Conservation (phyloP, 2,888 invertebrate genomes). For the Diarsia mendica region DNA sequence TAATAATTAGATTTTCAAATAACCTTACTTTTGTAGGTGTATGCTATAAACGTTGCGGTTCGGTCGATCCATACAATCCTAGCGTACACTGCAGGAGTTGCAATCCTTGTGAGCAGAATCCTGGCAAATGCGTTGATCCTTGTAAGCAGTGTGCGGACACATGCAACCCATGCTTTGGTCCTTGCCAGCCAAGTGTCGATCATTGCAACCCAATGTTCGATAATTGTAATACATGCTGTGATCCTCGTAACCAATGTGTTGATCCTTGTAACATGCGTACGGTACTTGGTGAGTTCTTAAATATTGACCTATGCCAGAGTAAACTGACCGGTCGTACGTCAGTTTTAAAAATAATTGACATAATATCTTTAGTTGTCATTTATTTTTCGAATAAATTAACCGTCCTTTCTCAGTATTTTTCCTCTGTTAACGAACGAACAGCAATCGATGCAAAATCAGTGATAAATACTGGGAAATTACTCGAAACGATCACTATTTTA, state of each 20-base stretch:
- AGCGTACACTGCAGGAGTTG: conserved; percentile 1
- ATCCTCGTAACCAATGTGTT: conserved; percentile 19
- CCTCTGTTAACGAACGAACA: neutral
- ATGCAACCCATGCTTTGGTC: conserved; percentile 15
- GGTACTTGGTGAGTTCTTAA: conserved; percentile 84
- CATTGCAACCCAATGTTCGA: conserved; percentile 14
- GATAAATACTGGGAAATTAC: neutral
- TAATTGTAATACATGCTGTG: conserved; percentile 17
- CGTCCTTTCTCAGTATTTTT: neutral
- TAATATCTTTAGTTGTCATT: neutral
- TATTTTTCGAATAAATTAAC: neutral
- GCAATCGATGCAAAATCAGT: neutral
- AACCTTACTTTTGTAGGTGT: conserved; percentile 75
- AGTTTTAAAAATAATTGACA: neutral
- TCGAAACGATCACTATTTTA: neutral
- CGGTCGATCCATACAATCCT: conserved; percentile 38
- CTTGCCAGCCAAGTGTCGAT: conserved; percentile 5
- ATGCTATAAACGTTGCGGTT: conserved; percentile 69
- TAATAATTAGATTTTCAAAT: neutral
- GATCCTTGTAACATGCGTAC: conserved; percentile 57
- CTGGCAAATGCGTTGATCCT: conserved; percentile 30
- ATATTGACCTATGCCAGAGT: neutral
- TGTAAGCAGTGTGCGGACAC: conserved; percentile 14
- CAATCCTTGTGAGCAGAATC: conserved; percentile 34
- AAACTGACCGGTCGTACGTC: neutral